Evolutionary conservation across 37 sponge, comb jelly and placozoan species (phyloP), one percentile per base, ranked within the genome.

Genomic region (Axinella damicornis): DNA sequence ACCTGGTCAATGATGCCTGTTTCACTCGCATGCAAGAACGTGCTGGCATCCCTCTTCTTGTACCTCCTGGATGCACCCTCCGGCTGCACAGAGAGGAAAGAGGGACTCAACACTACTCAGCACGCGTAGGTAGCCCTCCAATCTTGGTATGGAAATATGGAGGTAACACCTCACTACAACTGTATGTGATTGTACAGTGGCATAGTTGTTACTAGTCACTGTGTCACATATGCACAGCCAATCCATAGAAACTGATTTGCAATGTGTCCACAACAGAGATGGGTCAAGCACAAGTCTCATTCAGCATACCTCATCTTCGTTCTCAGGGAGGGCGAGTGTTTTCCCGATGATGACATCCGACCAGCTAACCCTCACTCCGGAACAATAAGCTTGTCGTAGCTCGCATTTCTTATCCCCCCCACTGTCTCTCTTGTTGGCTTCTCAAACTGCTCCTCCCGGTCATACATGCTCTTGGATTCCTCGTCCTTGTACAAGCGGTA

Each of bases 271-370:
- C n/a, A n/a, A n/a, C 18, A n/a, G n/a, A n/a, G n/a, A n/a, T n/a
- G n/a, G n/a, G n/a, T n/a, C n/a, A n/a, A n/a, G n/a, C n/a, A n/a
- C n/a, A n/a, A n/a, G n/a, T n/a, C n/a, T n/a, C n/a, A n/a, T n/a
- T n/a, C n/a, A n/a, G n/a, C 83, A 22, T 41, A 93, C 95, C 79
- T 95, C 99, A 64, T 93, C 98, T 64, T 96, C 99, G 52, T 93
- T 93, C 46, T 95, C 96, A 13, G 98, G 96, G 27, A 99, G 84
- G 19, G 95, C 91, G 82, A 95, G 87, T 1, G 99, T 99, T 87
- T 99, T 99, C 20, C 99, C 99, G 24, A 99, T 95, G 77, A 99
- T 93, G 53, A 97, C 97, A 76, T 99, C 99, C 59, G 86, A 92
- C 2, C 99, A 97, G 78, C 96, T 95, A 30, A 99, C 99, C 58